These are phyloP conservation scores for Bryconaethiops microstoma DNA, from an alignment of 2,797 vertebrate genomes.

Conservation along the genomic window DNA sequence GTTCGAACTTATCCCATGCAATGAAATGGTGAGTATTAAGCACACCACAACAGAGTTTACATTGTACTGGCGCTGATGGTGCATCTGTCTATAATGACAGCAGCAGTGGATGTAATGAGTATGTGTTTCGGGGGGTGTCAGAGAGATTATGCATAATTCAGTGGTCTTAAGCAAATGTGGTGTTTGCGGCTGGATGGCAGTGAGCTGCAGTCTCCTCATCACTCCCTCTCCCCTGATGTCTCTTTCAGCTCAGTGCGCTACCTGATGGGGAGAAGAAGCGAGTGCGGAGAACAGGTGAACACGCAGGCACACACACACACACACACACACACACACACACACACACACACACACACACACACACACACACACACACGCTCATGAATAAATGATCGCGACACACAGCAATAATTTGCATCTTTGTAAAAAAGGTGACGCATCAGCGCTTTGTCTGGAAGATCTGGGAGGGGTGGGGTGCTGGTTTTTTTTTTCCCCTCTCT, in stretches of 20 bases:
- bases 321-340: slow-evolving; percentile 70
- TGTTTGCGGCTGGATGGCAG: slow-evolving; percentile 30
- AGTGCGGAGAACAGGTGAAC: slow-evolving; percentile 68
- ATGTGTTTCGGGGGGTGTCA: slow-evolving; percentile 64
- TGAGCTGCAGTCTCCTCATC: slow-evolving; percentile 50
- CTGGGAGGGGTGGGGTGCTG: slow-evolving; percentile 56
- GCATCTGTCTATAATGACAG: slow-evolving; percentile 56
- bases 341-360: slow-evolving; percentile 60
- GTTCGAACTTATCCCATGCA: background rate
- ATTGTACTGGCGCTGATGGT: slow-evolving; percentile 43
- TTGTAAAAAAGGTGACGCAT: slow-evolving; percentile 72
- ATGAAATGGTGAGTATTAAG: background rate
- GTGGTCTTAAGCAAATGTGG: slow-evolving; percentile 69
- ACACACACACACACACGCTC: slow-evolving; percentile 61
- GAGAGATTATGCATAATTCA: slow-evolving; percentile 71
- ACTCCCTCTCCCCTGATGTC: slow-evolving; percentile 72
- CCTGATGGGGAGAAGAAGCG: slow-evolving; percentile 59
- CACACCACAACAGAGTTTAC: slow-evolving; percentile 11
- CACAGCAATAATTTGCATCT: slow-evolving; percentile 76
- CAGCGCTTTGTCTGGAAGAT: slow-evolving; percentile 75
- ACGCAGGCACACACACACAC: slow-evolving; percentile 55
- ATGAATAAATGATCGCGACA: slow-evolving; percentile 79
- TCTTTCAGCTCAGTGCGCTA: slow-evolving; percentile 61
- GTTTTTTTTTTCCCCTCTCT: slow-evolving; percentile 47
- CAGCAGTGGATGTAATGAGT: slow-evolving; percentile 56